A percentile compares a stretch with the other conserved stretches of the same genome.
phyloP scores from a whole-genome alignment of 1,140 invertebrate species.

The Ostrea edulis region DNA sequence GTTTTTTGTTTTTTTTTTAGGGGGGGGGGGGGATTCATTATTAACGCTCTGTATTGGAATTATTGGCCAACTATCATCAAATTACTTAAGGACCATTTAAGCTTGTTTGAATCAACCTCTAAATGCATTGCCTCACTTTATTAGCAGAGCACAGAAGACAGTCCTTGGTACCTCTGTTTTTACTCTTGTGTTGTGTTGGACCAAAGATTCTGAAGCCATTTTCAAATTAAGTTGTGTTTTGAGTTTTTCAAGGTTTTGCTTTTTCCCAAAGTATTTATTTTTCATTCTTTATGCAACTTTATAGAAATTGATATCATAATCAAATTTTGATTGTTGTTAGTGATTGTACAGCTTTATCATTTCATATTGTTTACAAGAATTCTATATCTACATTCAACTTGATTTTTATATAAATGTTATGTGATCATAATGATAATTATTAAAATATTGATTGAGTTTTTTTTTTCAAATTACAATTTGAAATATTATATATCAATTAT shows the following conservation, averaged over 20 bases:
- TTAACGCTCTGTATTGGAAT: no score
- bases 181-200: neutral
- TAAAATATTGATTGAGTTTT: neutral
- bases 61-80: no score
- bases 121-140: neutral
- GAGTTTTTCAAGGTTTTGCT: neutral
- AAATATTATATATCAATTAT: neutral
- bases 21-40: no score
- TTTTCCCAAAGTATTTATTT: neutral
- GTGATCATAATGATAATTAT: neutral
- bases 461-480: neutral
- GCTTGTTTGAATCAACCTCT: neutral
- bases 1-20: no score
- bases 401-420: neutral
- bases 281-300: no score
- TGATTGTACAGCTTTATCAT: neutral
- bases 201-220: neutral
- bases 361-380: neutral
- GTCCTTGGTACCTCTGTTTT: neutral
- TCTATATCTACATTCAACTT: constrained; percentile 11
- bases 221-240: neutral
- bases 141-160: neutral
- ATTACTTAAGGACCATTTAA: no score
- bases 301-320: neutral
- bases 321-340: neutral